Base-by-base conservation (phyloP, 2,113 vertebrate genomes). In the human (Homo sapiens) region DNA sequence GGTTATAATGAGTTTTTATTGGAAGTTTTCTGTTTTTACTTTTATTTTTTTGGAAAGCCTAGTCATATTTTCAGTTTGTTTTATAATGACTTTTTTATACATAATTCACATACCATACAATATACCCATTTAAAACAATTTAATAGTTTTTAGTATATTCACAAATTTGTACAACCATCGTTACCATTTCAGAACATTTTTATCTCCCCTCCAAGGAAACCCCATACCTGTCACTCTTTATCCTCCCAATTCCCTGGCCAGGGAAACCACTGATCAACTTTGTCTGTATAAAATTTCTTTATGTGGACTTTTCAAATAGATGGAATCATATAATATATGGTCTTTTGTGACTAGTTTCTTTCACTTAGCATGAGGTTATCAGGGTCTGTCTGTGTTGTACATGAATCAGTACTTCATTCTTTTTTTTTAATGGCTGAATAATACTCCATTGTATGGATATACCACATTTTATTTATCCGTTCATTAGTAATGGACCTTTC, bases 71-170 rank as follows among this genome's bases (percentile, higher is more conserved):
- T 50, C 27, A 16, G 11, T 81, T 88, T 92, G n/a, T 72, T 91
- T 91, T 90, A 13, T 86, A 73, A 38, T 90, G 17, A 5, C 64
- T 57, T 86, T 64, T 52, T 86, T 79, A 73, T 38, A 43, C 7
- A 43, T 83, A 94, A 66, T 76, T 90, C 17, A 45, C 40, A 59
- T 76, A 64, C n/a, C n/a, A 25, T 84, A 45, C 6, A 88, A 30
- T 90, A 72, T 45, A 79, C 43, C 20, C 43, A 52, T 73, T 85
- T 73, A 73, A 86, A 57, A 81, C 27, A 80, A 1, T 73, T 93
- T 40, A 75, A 48, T 90, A n/a, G 27, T 89, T 68, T 96, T 96
- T 43, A 59, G 70, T 80, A 22, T 90, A 55, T 86, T 75, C n/a
- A 13, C 23, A 79, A 80, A 16, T 18, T 93, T 93, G 48, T 64